Evolutionary conservation across 2,888 invertebrate genomes (phyloP).

Genomic region (Neelides folsomi): DNA sequence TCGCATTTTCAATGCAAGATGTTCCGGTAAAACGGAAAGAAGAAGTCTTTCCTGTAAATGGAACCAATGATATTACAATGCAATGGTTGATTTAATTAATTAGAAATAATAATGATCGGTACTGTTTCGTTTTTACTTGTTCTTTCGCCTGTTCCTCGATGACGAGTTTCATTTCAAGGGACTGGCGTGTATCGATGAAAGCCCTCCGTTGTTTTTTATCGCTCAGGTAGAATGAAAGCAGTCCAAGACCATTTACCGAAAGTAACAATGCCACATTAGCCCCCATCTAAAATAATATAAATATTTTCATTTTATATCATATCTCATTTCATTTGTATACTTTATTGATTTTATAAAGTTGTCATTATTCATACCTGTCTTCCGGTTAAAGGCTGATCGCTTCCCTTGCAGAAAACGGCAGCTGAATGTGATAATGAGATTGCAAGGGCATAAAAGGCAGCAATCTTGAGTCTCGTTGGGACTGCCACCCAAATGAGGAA

Average conservation of each 20-base stretch:
- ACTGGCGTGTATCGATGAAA: conserved; percentile 78
- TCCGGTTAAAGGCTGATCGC: conserved; percentile 17
- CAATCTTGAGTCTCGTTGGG: conserved; percentile 49
- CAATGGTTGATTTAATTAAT: no score
- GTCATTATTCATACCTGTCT: conserved; percentile 23
- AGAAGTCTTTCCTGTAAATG: conserved; percentile 66
- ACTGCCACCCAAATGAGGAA: conserved; percentile 61
- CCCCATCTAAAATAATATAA: conserved; percentile 47
- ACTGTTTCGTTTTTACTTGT: conserved; percentile 47
- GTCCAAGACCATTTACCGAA: conserved; percentile 61
- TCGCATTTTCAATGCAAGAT: conserved; percentile 92
- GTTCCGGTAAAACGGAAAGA: conserved; percentile 84
- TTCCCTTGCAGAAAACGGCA: conserved; percentile 21
- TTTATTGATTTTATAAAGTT: neutral
- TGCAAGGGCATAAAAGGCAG: conserved; percentile 31
- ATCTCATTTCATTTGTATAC: neutral
- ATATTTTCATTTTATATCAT: conserved; percentile 3
- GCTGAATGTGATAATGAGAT: conserved; percentile 26
- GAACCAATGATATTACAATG: neutral
- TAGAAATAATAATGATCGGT: neutral
- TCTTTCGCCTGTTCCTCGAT: conserved; percentile 89
- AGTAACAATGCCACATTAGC: conserved; percentile 57
- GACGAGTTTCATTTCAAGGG: conserved; percentile 76
- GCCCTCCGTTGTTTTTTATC: conserved; percentile 78
- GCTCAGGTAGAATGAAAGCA: conserved; percentile 56